These are phyloP conservation scores for Montipora sp. DNA, from an alignment of 64 coral and sea anemone genomes.

Conservation along the genomic window DNA sequence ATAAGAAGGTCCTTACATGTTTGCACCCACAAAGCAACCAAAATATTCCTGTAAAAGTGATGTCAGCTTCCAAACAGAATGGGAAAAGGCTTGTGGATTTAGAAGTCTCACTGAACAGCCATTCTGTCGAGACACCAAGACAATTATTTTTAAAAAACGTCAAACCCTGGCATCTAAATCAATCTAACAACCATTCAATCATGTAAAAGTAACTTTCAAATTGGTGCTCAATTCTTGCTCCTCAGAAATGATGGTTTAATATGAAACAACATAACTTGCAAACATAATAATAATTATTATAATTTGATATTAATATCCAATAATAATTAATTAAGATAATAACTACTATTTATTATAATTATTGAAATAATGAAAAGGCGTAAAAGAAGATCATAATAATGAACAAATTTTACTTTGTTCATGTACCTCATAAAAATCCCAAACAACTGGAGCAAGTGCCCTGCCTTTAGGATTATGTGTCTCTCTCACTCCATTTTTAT, in stretches of 20 bases:
- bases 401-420: neutral
- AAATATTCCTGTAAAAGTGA: slow-evolving; percentile 95
- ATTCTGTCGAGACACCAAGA: slow-evolving; percentile 68
- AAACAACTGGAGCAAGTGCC: slow-evolving; percentile 94
- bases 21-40: slow-evolving; percentile 98
- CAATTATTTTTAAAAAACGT: too few relatives aligned
- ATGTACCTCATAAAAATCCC: slow-evolving; percentile 94
- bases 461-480: slow-evolving; percentile 92
- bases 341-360: too few relatives aligned
- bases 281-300: too few relatives aligned
- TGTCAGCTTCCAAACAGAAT: slow-evolving; percentile 91
- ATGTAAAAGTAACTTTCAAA: too few relatives aligned
- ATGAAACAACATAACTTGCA: too few relatives aligned
- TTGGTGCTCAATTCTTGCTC: too few relatives aligned
- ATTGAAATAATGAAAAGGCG: too few relatives aligned
- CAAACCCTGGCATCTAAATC: too few relatives aligned
- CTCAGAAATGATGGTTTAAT: too few relatives aligned
- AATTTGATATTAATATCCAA: neutral
- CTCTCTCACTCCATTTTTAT: slow-evolving; percentile 89
- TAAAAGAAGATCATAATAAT: too few relatives aligned
- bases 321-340: neutral
- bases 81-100: slow-evolving; percentile 94
- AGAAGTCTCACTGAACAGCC: slow-evolving; percentile 92
- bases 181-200: too few relatives aligned
- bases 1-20: slow-evolving; percentile 72